phyloP scores from a whole-genome alignment of 2,113 vertebrate species.

The Bubo blakistoni region DNA sequence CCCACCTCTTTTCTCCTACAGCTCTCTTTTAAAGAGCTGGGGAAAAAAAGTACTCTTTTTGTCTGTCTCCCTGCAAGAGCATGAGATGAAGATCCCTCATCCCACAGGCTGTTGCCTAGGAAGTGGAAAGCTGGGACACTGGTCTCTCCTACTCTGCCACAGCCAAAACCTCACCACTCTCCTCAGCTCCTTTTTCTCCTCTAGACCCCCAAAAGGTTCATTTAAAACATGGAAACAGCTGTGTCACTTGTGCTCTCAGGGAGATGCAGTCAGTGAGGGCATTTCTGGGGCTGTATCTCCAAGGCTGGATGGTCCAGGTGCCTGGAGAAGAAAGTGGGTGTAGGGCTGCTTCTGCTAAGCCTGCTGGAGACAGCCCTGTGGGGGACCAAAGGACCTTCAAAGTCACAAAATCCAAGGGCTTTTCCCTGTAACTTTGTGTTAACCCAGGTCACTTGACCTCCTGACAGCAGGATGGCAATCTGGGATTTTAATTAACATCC shows the following conservation, averaged over 20 bases:
- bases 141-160: background rate
- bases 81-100: background rate
- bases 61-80: background rate
- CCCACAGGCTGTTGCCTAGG: background rate
- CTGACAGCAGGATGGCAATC: background rate
- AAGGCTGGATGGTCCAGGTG: background rate
- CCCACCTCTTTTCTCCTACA: background rate
- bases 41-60: background rate
- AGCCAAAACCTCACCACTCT: background rate
- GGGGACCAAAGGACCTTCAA: background rate
- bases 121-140: background rate
- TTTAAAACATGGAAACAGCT: background rate
- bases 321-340: background rate
- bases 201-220: fast-evolving
- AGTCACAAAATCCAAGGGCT: background rate
- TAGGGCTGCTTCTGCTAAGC: background rate
- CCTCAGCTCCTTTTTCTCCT: background rate
- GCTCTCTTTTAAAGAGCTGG: background rate
- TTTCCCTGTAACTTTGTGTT: background rate
- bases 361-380: background rate
- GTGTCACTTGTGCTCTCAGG: background rate
- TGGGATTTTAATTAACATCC: background rate
- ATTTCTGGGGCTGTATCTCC: background rate
- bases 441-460: background rate
- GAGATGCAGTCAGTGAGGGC: background rate